A percentile compares a stretch with the other conserved stretches of the same genome.
These are phyloP conservation scores for Hypsibius dujardini DNA, from an alignment of 1,140 invertebrate genomes.

Conservation along the genomic window DNA sequence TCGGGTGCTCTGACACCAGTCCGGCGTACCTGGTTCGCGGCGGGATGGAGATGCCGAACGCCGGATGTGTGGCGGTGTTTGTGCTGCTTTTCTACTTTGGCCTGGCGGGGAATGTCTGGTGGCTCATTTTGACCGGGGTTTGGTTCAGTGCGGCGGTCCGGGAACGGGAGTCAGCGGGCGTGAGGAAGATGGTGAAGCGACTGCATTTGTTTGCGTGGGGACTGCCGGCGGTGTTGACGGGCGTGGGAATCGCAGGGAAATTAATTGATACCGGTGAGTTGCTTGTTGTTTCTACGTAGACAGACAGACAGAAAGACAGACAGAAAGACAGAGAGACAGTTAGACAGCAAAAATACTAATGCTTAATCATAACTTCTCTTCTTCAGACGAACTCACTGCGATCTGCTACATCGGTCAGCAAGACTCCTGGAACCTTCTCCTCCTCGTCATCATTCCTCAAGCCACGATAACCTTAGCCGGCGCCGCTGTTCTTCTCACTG, in stretches of 20 bases:
- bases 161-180: constrained; percentile 70
- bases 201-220: constrained; percentile 70
- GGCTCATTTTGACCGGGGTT: constrained; percentile 54
- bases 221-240: constrained; percentile 60
- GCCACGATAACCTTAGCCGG: constrained; percentile 36
- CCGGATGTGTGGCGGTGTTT: constrained; percentile 61
- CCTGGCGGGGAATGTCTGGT: constrained; percentile 66
- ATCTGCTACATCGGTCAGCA: constrained; percentile 78
- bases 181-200: constrained; percentile 59
- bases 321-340: background rate
- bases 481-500: constrained; percentile 37
- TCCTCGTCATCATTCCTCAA: constrained; percentile 39
- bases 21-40: constrained; percentile 50
- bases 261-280: constrained; percentile 46
- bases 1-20: constrained; percentile 41
- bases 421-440: constrained; percentile 45
- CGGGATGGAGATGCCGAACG: constrained; percentile 59
- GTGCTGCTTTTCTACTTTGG: constrained; percentile 73
- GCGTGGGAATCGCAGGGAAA: constrained; percentile 64
- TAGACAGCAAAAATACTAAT: background rate
- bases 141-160: constrained; percentile 63
- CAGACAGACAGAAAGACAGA: background rate
- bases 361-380: background rate
- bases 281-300: background rate
- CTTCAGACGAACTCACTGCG: constrained; percentile 57